phyloP scores from a whole-genome alignment of 2,888 invertebrate species.

The Phalera bucephala region DNA sequence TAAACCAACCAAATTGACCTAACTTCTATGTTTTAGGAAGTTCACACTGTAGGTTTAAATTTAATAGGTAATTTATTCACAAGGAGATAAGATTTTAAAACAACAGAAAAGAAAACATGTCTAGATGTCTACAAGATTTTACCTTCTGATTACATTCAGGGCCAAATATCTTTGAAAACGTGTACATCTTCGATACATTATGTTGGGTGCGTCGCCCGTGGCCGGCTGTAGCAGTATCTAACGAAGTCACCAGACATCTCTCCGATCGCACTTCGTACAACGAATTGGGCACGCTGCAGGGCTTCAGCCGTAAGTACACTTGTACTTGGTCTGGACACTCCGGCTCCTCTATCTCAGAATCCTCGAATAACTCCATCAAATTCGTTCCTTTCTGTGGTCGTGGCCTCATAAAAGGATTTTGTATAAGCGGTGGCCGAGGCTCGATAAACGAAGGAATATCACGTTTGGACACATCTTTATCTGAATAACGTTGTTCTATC shows the following conservation, averaged over 20 bases:
- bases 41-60: too few species aligned
- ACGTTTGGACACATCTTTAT: slow-evolving; percentile 49
- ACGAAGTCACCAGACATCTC: slow-evolving; percentile 62
- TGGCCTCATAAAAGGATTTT: slow-evolving; percentile 73
- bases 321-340: slow-evolving; percentile 58
- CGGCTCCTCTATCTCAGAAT: slow-evolving; percentile 60
- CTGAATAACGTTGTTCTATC: slow-evolving; percentile 55
- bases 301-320: slow-evolving; percentile 81
- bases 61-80: too few species aligned
- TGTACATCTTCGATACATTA: slow-evolving; percentile 74
- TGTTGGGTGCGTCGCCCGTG: slow-evolving; percentile 70
- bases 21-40: too few species aligned
- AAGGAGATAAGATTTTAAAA: too few species aligned
- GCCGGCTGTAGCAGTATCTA: slow-evolving; percentile 63
- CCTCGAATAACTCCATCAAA: slow-evolving; percentile 65
- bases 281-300: slow-evolving; percentile 54
- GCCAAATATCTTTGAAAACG: slow-evolving; percentile 71
- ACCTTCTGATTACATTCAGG: slow-evolving; percentile 61
- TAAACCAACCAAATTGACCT: too few species aligned
- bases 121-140: too few species aligned
- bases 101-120: too few species aligned
- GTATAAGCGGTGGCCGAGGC: slow-evolving; percentile 68
- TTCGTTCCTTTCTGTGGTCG: slow-evolving; percentile 69
- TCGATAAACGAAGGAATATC: slow-evolving; percentile 78
- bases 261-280: slow-evolving; percentile 66